These are phyloP conservation scores for Epinephelus awoara DNA, from an alignment of 2,797 vertebrate genomes.

Conservation along the genomic window DNA sequence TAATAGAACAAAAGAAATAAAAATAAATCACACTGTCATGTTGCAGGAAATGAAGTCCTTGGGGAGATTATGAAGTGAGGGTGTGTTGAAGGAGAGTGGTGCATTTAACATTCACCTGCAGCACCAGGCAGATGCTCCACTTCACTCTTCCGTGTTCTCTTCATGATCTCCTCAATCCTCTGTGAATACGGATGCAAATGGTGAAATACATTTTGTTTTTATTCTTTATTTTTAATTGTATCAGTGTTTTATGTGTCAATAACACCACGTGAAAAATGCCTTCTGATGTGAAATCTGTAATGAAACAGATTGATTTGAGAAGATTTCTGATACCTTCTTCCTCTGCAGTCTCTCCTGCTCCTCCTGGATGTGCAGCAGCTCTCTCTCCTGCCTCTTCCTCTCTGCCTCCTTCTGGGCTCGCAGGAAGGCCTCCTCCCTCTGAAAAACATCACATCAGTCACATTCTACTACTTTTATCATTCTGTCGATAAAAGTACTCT, in stretches of 20 bases:
- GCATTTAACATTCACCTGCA: constrained; percentile 55
- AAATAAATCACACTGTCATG: neutral
- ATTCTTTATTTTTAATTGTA: neutral
- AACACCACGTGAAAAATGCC: too few relatives aligned
- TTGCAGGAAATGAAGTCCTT: neutral
- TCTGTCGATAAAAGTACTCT: too few relatives aligned
- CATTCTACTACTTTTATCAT: too few relatives aligned
- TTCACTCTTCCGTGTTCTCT: constrained; percentile 95
- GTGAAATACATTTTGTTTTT: neutral
- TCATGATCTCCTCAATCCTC: constrained; percentile 99
- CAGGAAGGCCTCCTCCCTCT: constrained; percentile 87
- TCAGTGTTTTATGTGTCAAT: neutral
- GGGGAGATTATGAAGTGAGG: too few relatives aligned
- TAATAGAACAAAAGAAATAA: neutral
- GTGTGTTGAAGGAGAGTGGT: neutral
- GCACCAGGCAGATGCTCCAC: constrained; percentile 83
- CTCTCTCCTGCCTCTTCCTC: constrained; percentile 83
- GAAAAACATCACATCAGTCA: constrained; percentile 32
- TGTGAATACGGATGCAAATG: constrained; percentile 65
- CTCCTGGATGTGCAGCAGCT: constrained; percentile 86
- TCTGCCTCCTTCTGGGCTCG: constrained; percentile 84
- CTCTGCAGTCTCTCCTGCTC: constrained; percentile 87
- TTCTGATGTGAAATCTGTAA: neutral
- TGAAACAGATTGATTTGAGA: too few relatives aligned
- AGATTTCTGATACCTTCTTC: constrained; percentile 81